phyloP scores from a whole-genome alignment of 2,888 invertebrate species.

The Neocrepidodera transversa region DNA sequence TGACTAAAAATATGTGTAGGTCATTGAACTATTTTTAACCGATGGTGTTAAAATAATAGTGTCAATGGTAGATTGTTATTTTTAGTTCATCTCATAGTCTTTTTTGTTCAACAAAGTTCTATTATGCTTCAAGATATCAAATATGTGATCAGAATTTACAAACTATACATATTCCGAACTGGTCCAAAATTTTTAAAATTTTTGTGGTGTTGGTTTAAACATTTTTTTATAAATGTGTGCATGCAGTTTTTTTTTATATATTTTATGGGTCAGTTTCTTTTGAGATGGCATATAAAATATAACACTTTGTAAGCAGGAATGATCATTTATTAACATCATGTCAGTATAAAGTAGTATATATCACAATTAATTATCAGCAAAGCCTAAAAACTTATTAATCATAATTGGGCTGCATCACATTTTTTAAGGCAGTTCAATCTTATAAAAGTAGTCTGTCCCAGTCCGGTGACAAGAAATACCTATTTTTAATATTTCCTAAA shows the following conservation, averaged over 20 bases:
- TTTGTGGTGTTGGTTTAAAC: too few species aligned
- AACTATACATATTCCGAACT: too few species aligned
- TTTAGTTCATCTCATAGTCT: background rate
- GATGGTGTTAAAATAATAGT: constrained; percentile 17
- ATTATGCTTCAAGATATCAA: too few species aligned
- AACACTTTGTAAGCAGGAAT: constrained; percentile 30
- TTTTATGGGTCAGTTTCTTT: too few species aligned
- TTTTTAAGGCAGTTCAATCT: constrained; percentile 14
- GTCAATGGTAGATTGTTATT: background rate
- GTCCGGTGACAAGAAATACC: constrained; percentile 49
- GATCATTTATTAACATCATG: constrained; percentile 23
- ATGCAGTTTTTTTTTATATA: too few species aligned
- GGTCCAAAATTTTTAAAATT: too few species aligned
- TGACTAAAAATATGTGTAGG: constrained; percentile 38
- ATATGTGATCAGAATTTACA: too few species aligned
- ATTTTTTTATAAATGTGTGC: too few species aligned
- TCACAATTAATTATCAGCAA: constrained; percentile 24
- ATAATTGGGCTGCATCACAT: constrained; percentile 11
- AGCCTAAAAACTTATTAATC: constrained; percentile 3
- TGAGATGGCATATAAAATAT: too few species aligned
- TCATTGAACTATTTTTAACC: constrained; percentile 39
- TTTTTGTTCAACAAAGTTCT: too few species aligned
- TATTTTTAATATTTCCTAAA: constrained; percentile 50
- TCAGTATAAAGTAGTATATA: constrained; percentile 2
- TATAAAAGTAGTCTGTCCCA: constrained; percentile 45